phyloP scores from a whole-genome alignment of 1,140 invertebrate genomes.

The Delia radicum region DNA sequence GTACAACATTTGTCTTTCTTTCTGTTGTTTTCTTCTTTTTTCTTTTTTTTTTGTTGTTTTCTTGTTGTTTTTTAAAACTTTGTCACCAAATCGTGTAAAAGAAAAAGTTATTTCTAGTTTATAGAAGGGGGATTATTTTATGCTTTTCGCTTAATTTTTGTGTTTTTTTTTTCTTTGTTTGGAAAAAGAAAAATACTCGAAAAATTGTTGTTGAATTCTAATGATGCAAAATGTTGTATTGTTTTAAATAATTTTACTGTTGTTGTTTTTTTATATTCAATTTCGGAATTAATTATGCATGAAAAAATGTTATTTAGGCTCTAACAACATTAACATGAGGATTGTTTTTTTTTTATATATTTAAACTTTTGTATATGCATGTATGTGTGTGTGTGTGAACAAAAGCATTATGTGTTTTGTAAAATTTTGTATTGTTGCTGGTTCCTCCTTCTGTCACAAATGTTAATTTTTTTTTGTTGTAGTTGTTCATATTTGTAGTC shows the following conservation, averaged over 20 bases:
- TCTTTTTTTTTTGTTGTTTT: neutral
- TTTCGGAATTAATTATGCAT: slow-evolving; percentile 19
- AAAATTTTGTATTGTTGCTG: too few species aligned
- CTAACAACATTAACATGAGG: neutral
- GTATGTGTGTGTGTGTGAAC: neutral
- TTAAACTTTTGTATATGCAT: neutral
- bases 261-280: neutral
- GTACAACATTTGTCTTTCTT: slow-evolving; percentile 16
- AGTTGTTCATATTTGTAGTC: too few species aligned
- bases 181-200: neutral
- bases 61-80: slow-evolving; percentile 8
- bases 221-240: slow-evolving; percentile 21
- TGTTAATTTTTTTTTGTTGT: too few species aligned
- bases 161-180: neutral
- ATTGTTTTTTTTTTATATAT: neutral
- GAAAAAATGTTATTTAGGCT: slow-evolving; percentile 11
- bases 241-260: neutral
- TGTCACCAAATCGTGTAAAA: slow-evolving; percentile 18
- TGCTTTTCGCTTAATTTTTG: neutral
- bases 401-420: too few species aligned
- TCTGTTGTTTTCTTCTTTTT: neutral
- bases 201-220: slow-evolving; percentile 11
- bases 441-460: too few species aligned
- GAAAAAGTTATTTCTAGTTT: slow-evolving; percentile 2
- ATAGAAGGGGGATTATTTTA: neutral